These are phyloP conservation scores for Pongo pygmaeus DNA, from an alignment of 2,113 vertebrate species.

Conservation along the genomic window DNA sequence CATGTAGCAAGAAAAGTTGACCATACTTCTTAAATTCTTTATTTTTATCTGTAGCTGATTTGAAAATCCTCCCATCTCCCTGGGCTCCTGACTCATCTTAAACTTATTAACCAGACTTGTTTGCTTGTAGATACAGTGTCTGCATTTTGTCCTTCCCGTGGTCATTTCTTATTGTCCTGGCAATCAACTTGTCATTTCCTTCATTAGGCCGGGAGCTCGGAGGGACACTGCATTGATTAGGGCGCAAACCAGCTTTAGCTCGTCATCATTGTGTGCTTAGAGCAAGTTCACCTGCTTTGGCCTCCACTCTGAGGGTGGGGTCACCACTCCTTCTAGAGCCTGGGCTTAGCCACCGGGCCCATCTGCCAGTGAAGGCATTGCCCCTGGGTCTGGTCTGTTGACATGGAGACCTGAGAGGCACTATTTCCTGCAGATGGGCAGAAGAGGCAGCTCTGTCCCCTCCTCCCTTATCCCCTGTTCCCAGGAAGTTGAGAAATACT, in stretches of 20 bases:
- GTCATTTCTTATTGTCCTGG: neutral
- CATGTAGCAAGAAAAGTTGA: neutral
- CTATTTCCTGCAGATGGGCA: neutral
- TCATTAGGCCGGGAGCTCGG: neutral
- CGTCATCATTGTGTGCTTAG: neutral
- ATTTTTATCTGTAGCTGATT: conserved; percentile 19
- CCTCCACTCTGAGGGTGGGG: neutral
- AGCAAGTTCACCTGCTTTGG: neutral
- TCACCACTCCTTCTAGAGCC: neutral
- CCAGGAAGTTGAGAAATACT: conserved; percentile 22
- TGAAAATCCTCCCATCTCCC: neutral
- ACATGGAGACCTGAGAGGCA: neutral
- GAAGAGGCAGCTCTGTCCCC: neutral
- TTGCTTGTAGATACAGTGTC: neutral
- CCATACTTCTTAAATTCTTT: neutral
- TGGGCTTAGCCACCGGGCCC: neutral
- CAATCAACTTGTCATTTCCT: neutral
- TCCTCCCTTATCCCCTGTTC: neutral
- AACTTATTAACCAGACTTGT: neutral
- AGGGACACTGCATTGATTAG: neutral
- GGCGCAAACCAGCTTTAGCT: neutral
- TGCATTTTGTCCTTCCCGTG: conserved; percentile 1
- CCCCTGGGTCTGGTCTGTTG: neutral
- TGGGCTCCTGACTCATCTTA: neutral
- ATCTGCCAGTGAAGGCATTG: neutral